Percentiles rank a stretch among this genome's conserved stretches.
These are phyloP conservation scores for Cacoxenus indagator DNA, from an alignment of 2,888 invertebrate genomes.

Conservation along the genomic window DNA sequence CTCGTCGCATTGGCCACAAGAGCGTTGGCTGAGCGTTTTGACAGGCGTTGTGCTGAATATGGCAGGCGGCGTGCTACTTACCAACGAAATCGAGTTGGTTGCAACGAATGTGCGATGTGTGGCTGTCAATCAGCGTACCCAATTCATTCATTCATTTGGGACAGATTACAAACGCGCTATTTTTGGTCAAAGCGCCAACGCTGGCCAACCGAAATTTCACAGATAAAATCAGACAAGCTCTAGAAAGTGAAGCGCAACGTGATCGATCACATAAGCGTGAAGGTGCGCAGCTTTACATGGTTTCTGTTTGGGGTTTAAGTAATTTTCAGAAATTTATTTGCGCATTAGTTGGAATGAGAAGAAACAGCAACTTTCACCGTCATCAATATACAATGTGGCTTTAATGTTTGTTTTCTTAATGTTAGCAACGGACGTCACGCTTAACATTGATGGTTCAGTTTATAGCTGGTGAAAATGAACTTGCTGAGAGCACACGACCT, in stretches of 20 bases:
- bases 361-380: neutral
- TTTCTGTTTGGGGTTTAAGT: neutral
- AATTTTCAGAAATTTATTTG: neutral
- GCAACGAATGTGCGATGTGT: neutral
- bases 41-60: neutral
- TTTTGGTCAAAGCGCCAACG: conserved; percentile 36
- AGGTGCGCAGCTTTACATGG: neutral
- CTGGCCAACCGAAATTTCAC: neutral
- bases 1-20: conserved; percentile 11
- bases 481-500: neutral
- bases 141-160: conserved; percentile 55
- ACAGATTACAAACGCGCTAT: conserved; percentile 58
- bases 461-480: too few species aligned
- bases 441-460: too few species aligned
- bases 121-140: neutral
- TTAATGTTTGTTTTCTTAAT: conserved; percentile 27
- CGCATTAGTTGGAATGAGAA: neutral
- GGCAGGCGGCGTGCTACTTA: neutral
- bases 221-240: conserved; percentile 27
- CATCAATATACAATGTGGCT: neutral
- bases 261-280: neutral
- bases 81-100: neutral
- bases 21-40: neutral
- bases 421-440: neutral
- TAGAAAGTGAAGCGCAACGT: conserved; percentile 47